A percentile compares a stretch with the other conserved stretches of the same genome.
phyloP scores from a whole-genome alignment of 1,140 invertebrate species.

The Dendrolimus kikuchii region DNA sequence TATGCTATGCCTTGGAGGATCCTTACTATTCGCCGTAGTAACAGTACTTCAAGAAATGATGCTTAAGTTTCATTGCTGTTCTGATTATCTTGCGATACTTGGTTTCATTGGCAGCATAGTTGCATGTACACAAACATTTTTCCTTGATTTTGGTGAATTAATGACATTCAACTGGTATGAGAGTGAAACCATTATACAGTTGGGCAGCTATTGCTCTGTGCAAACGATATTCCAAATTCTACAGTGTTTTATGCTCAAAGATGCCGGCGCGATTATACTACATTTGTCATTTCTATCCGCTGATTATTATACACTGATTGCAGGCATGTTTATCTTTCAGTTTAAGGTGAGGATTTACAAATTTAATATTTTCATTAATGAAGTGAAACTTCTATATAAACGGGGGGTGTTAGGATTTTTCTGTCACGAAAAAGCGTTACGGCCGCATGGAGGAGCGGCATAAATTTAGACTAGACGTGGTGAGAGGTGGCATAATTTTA shows the following conservation, averaged over 20 bases:
- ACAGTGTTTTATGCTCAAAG: constrained; percentile 82
- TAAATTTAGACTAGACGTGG: too few relatives aligned
- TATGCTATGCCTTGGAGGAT: constrained; percentile 87
- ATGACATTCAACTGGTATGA: constrained; percentile 75
- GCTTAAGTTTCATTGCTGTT: constrained; percentile 84
- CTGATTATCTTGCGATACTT: constrained; percentile 90
- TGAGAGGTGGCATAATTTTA: too few relatives aligned
- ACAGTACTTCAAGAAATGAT: constrained; percentile 89
- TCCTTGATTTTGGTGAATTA: constrained; percentile 61
- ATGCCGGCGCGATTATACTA: constrained; percentile 86
- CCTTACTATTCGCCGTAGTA: constrained; percentile 85
- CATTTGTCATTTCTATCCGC: constrained; percentile 88
- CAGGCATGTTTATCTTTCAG: constrained; percentile 86
- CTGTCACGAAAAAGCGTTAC: too few relatives aligned
- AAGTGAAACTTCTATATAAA: too few relatives aligned
- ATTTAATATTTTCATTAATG: constrained; percentile 11
- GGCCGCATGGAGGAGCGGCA: too few relatives aligned
- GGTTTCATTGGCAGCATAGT: constrained; percentile 88
- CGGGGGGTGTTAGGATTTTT: too few relatives aligned
- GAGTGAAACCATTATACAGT: constrained; percentile 58
- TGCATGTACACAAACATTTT: constrained; percentile 82
- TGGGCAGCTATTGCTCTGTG: constrained; percentile 53
- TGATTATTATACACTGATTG: constrained; percentile 89
- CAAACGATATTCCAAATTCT: constrained; percentile 87
- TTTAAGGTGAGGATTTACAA: constrained; percentile 79